Evolutionary conservation across 2,888 invertebrate genomes (phyloP), one percentile per base, ranked within the genome.

Genomic region (Carcina quercana): DNA sequence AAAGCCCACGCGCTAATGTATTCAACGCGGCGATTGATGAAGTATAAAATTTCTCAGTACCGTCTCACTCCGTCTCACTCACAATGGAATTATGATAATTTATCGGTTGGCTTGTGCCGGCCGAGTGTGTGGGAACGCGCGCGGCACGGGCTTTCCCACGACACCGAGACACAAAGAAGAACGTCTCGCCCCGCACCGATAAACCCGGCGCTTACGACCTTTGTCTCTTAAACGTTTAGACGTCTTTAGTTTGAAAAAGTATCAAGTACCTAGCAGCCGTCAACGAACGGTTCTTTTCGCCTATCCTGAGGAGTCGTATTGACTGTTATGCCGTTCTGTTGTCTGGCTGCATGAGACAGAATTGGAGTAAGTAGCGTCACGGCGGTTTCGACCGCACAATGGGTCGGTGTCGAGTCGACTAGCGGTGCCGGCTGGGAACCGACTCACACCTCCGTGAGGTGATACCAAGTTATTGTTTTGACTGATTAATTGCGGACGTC

Each of bases 21-120:
- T 82, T 83, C 82, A 82, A 73, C 71, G 63, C 80, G 62, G 65
- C 82, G 78, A 80, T 82, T 80, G 83, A 82, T 80, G 80, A 80
- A 80, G 80, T 80, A 80, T 82, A 79, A 80, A 80, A 80, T 82
- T 83, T 83, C 83, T 82, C 76, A 74, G 82, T 80, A 83, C 74
- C 79, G 82, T 80, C 82, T 79, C 80, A 78, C 78, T 79, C 74
- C 79, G 82, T 80, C 82, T 79, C 80, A 78, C 78, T 79, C 80
- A 83, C 83, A 83, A 83, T 83, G 78, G 82, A 82, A 82, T 83
- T 83, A 83, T 83, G 83, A 82, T 83, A 82, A 83, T 83, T 82
- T 83, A 83, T 83, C 83, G 82, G 72, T 78, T 84, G 79, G 79
- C 83, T 80, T 78, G 82, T 83, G 80, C 82, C 79, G 79, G 73